These are phyloP conservation scores for Drosophila kambysellisi DNA, from an alignment of 2,888 invertebrate genomes.

Conservation along the genomic window DNA sequence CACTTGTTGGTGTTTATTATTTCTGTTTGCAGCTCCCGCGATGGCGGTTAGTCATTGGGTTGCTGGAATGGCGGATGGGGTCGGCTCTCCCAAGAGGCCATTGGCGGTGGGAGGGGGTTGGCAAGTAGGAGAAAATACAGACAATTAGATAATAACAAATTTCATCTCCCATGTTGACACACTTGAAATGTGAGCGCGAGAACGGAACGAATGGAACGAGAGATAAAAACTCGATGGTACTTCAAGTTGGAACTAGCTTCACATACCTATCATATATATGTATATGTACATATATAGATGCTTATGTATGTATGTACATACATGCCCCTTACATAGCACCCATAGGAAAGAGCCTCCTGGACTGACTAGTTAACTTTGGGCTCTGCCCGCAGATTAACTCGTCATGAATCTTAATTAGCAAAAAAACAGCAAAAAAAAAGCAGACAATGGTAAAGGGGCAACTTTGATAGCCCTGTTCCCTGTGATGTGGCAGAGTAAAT, in stretches of 20 bases:
- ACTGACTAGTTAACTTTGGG: conserved; percentile 41
- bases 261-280: neutral
- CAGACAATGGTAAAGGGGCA: conserved; percentile 17
- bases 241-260: conserved; percentile 10
- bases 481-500: conserved; percentile 15
- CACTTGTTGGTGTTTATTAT: conserved; percentile 73
- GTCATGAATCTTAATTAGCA: conserved; percentile 64
- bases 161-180: conserved; percentile 54
- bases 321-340: neutral
- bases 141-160: conserved; percentile 66
- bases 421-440: conserved; percentile 9
- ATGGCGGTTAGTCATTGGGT: conserved; percentile 54
- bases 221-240: conserved; percentile 40
- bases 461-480: conserved; percentile 8
- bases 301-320: neutral
- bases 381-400: conserved; percentile 53
- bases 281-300: neutral
- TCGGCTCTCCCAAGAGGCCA: conserved; percentile 45
- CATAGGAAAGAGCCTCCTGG: neutral
- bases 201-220: conserved; percentile 19
- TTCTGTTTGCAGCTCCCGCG: conserved; percentile 67
- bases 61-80: conserved; percentile 7
- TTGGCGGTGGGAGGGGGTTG: conserved; percentile 27
- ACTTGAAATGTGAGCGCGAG: conserved; percentile 34
- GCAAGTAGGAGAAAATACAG: conserved; percentile 37